Evolutionary conservation across 2,888 invertebrate species (phyloP), one percentile per base, ranked within the genome.

Genomic region (Torymus aiolomorphi): DNA sequence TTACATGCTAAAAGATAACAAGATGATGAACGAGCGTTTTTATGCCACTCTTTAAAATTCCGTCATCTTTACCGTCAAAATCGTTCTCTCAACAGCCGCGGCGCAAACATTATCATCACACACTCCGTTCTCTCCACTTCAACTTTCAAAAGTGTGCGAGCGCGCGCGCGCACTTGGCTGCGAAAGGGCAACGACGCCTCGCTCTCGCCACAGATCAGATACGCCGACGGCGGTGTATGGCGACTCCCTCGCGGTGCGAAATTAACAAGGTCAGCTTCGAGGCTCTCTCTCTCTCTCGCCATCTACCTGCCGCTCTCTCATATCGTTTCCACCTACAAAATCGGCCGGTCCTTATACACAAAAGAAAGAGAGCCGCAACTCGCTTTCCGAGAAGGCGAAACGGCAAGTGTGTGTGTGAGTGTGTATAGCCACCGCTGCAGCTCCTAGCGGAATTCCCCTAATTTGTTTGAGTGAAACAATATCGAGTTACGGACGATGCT

Each of bases 391-490:
- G 87, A 87, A 88, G 85, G 84, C 62, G 84, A 85, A 83, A 78
- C 78, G 82, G 80, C 83, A 82, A 86, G 86, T 85, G 83, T 84
- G 86, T 83, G 86, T 86, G 87, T 87, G 20, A n/a, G 3, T 24
- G 24, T 24, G 24, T 24, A 3, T 31, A 86, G 86, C 54, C 52
- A 54, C 82, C 84, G 81, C 83, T 80, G 83, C 81, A 85, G 84
- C 84, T 82, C 83, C 85, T 84, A 82, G 84, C 84, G 86, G 85
- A 84, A 87, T 86, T 87, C 86, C 85, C 86, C 86, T 89, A 89
- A 89, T 89, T 89, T 89, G 87, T 88, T 88, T 87, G 87, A 89
- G 88, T 86, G 86, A 88, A 89, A 89, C 89, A 89, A 89, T 89
- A 89, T 89, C 89, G 89, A 88, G 89, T 89, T 89, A 89, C 89